Base-by-base conservation (phyloP, 2,113 vertebrate genomes). In the Probosciger aterrimus region DNA sequence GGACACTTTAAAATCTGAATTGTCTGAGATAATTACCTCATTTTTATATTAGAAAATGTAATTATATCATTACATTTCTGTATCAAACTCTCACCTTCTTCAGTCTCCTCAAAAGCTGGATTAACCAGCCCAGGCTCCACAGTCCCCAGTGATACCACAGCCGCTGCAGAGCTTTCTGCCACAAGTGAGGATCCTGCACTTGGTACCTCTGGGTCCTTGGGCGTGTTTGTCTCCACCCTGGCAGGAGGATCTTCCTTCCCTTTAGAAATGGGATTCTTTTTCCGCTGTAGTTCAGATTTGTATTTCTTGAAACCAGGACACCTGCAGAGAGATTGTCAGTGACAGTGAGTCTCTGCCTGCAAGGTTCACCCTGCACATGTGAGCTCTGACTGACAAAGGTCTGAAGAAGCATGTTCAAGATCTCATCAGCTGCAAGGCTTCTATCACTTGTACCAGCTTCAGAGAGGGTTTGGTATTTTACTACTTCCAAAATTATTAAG, bases 41-140 rank as follows among this genome's bases (percentile, higher is more conserved):
- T 68, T 84, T 89, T 74, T 84, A 1, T 47, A 50, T 43, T 28
- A 33, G 31, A 57, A 83, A 79, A 44, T 9, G n/a, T 39, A 84
- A 86, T 67, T 13, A 77, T 5, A 10, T 6, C 63, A 62, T 52
- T 69, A 41, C 25, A 78, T 33, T 70, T 78, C 28, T 87, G 39
- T 73, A 55, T 49, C 81, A 84, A 80, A 78, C 46, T 78, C 95
- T 81, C 71, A 99, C 99, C 99, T 77, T 99, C 99, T 90, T 99
- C 99, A 67, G 97, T 97, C 97, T 99, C 99, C 94, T 99, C 99
- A 94, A 98, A 99, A 59, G 99, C 98, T 69, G 98, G 99, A 94
- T 99, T 99, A 60, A 99, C 98, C 83, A 99, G 92, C 7, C 99
- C 99, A 19, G 99, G 98, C 82, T 99, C 98, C 5, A 98, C 97